phyloP scores from a whole-genome alignment of 2,888 invertebrate genomes.

The Acanthosepion lycidas region DNA sequence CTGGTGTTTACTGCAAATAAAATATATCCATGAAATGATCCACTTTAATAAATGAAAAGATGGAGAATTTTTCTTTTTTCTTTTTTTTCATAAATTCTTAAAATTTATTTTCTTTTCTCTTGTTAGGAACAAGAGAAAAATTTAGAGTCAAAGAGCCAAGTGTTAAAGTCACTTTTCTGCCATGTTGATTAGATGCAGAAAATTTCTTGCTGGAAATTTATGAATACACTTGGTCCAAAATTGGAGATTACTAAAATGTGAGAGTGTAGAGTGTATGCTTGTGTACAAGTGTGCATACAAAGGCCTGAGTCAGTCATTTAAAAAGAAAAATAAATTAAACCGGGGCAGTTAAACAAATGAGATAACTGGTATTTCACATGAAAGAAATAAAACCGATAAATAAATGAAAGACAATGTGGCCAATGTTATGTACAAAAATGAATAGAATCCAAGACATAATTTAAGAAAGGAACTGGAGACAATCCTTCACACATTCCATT shows the following conservation, averaged over 20 bases:
- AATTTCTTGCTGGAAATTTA: constrained; percentile 1
- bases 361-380: background rate
- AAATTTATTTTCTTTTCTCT: background rate
- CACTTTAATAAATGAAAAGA: background rate
- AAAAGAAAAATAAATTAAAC: background rate
- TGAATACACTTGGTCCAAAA: background rate
- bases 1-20: too few relatives aligned
- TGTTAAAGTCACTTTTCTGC: background rate
- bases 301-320: background rate
- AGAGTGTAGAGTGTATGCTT: background rate
- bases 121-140: background rate
- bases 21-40: too few relatives aligned
- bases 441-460: too few relatives aligned
- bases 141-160: background rate
- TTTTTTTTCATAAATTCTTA: background rate
- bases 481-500: background rate
- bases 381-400: background rate
- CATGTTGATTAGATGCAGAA: background rate
- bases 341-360: background rate
- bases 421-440: background rate
- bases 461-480: background rate
- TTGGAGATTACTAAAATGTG: too few relatives aligned
- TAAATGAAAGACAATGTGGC: background rate
- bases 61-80: background rate
- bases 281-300: background rate